These are phyloP conservation scores for Parazoanthus swiftii DNA, from an alignment of 92 coral and sea anemone genomes.

Conservation along the genomic window DNA sequence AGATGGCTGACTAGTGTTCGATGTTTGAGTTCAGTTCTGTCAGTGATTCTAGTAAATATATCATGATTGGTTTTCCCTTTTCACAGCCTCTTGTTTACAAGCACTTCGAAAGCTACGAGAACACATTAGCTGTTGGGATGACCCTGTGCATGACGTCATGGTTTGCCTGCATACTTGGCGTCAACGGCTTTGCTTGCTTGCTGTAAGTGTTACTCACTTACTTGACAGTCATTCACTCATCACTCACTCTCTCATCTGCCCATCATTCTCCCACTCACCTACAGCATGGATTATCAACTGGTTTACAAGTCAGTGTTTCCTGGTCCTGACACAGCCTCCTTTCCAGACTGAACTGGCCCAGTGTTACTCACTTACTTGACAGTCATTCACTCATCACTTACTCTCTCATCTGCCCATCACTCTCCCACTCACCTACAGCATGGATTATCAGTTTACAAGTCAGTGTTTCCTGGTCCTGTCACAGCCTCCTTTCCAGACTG, in stretches of 20 bases:
- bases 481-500: slow-evolving; percentile 56
- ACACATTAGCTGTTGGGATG: too few species aligned
- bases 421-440: slow-evolving; percentile 42
- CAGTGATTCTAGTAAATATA: too few species aligned
- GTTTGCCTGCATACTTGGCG: not conserved
- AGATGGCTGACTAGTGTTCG: too few species aligned
- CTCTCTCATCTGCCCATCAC: not conserved
- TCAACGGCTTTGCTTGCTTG: not conserved
- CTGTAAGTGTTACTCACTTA: too few species aligned
- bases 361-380: slow-evolving; percentile 28
- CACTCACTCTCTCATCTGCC: not conserved
- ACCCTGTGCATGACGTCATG: too few species aligned
- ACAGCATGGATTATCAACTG: slow-evolving; percentile 61
- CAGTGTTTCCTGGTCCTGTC: slow-evolving; percentile 52
- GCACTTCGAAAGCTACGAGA: too few species aligned
- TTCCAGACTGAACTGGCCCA: slow-evolving; percentile 53
- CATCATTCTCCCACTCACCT: slow-evolving; percentile 2
- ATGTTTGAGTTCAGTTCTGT: too few species aligned
- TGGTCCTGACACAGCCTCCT: slow-evolving; percentile 55
- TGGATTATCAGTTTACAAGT: slow-evolving; percentile 60
- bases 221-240: too few species aligned
- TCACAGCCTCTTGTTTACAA: too few species aligned
- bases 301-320: slow-evolving; percentile 58
- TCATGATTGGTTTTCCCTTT: too few species aligned
- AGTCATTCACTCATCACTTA: too few species aligned